Percentiles rank a stretch among this genome's conserved stretches.
phyloP scores from a whole-genome alignment of 2,888 invertebrate species.

The Eudasyphora cyanicolor region DNA sequence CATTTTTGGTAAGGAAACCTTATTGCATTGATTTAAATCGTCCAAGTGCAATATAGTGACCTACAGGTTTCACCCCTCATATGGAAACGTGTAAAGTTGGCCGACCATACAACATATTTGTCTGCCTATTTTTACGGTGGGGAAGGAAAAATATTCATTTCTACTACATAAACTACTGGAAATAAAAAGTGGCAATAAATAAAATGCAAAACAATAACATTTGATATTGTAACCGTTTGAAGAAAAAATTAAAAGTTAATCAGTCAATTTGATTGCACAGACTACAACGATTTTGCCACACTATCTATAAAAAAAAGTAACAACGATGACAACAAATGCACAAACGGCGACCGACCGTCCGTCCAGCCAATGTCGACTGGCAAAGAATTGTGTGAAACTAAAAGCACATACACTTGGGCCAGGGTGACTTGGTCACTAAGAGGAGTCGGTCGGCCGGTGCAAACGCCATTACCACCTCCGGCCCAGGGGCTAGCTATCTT shows the following conservation, averaged over 20 bases:
- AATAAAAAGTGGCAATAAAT: conserved; percentile 3
- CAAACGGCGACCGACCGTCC: neutral
- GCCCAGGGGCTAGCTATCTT: neutral
- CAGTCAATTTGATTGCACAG: conserved; percentile 65
- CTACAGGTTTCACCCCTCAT: too few relatives aligned
- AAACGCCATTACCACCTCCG: neutral
- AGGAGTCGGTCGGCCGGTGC: neutral
- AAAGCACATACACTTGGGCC: neutral
- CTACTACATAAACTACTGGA: neutral
- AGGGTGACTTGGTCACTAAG: neutral
- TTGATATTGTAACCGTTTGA: conserved; percentile 53
- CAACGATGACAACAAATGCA: conserved; percentile 22
- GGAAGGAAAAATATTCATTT: neutral
- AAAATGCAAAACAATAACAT: conserved; percentile 37
- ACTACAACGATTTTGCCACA: conserved; percentile 60
- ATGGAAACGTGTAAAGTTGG: conserved; percentile 48
- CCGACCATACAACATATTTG: conserved; percentile 37
- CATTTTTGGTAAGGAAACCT: too few relatives aligned
- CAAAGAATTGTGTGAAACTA: conserved; percentile 20
- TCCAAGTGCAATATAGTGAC: neutral
- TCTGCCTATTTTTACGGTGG: neutral
- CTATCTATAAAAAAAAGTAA: conserved; percentile 44
- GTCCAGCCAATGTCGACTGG: neutral
- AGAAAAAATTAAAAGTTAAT: conserved; percentile 63
- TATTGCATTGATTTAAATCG: neutral